Conservation (phyloP, 1,140 invertebrate genomes). For the Probaryconus sp. region DNA sequence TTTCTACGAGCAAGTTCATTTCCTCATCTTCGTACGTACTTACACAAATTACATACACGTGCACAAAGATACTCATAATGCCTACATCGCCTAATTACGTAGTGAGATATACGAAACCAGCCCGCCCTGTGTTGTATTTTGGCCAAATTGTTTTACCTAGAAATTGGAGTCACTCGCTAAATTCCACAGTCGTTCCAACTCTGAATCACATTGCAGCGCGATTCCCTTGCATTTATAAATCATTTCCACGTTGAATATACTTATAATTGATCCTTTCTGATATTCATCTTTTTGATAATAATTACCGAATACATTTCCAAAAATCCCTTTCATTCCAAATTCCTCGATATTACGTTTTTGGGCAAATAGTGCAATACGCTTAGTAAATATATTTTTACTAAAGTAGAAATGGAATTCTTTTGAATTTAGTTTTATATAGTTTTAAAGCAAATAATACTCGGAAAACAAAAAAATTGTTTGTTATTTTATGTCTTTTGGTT, state of each 20-base stretch:
- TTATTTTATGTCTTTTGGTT: no score
- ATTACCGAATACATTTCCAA: no score
- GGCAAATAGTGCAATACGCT: no score
- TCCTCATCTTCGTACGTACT: slow-evolving; percentile 47
- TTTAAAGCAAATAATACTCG: no score
- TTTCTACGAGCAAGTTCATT: slow-evolving; percentile 39
- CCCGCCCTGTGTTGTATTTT: slow-evolving; percentile 46
- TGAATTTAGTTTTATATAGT: no score
- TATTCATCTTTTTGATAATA: no score
- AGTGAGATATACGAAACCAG: slow-evolving; percentile 34
- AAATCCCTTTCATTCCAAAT: no score
- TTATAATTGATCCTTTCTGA: slow-evolving; percentile 31
- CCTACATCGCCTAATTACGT: slow-evolving; percentile 55
- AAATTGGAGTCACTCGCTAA: slow-evolving; percentile 11
- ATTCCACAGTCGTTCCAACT: slow-evolving; percentile 16
- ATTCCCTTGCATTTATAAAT: slow-evolving; percentile 39
- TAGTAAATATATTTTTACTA: no score
- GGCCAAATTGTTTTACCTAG: slow-evolving; percentile 53
- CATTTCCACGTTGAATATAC: slow-evolving; percentile 21
- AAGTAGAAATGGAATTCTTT: no score
- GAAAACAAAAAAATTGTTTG: no score
- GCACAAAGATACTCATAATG: slow-evolving; percentile 54
- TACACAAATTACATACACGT: slow-evolving; percentile 47
- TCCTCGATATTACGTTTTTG: no score
- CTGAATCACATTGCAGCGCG: slow-evolving; percentile 1